Evolutionary conservation across 2,113 vertebrate genomes (phyloP), one percentile per base, ranked within the genome.

Genomic region (Merops nubicus): DNA sequence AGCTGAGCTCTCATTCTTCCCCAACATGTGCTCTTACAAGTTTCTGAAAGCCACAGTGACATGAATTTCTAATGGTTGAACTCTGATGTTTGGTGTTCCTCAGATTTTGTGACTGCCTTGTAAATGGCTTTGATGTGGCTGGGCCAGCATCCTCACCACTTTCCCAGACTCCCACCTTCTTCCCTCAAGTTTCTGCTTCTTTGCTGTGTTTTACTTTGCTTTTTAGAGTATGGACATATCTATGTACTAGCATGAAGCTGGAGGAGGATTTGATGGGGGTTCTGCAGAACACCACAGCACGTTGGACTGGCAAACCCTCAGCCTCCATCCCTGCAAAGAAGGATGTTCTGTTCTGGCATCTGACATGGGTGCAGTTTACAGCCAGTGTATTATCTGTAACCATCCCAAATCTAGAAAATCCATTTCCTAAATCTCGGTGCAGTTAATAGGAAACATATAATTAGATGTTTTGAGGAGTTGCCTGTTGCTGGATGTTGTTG

Each of bases 401-500:
- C 42, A 43, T 43, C 42, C 15, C 42, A 43, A 43, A 43, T 43
- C 11, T 15, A 43, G 42, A 43, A 92, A 45, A 48, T 92, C 54
- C 5, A 2, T 67, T 72, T 93, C 60, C 68, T 67, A 26, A 38
- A 51, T 54, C 43, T 69, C 43, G 4, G 31, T 54, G n/a, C n/a
- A 34, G 89, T 80, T 40, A 20, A 47, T 9, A 67, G 73, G 78
- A 89, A 84, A 64, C 48, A 50, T 22, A 9, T 62, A 48, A 23
- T 63, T 23, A 23, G 60, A 5, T 56, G 7, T 45, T 93, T 64
- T 48, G 43, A 67, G 48, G 79, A 87, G 40, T 18, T 18, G 56
- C 1, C 0, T 56, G 1, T 36, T 65, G 59, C 12, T 89, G 88
- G 70, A 4, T 64, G 57, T 77, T 65, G 19, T 3, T 0, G 0